A percentile compares a stretch with the other conserved stretches of the same genome.
Conservation (phyloP, 2,888 invertebrate genomes). For the Notocelia uddmanniana region DNA sequence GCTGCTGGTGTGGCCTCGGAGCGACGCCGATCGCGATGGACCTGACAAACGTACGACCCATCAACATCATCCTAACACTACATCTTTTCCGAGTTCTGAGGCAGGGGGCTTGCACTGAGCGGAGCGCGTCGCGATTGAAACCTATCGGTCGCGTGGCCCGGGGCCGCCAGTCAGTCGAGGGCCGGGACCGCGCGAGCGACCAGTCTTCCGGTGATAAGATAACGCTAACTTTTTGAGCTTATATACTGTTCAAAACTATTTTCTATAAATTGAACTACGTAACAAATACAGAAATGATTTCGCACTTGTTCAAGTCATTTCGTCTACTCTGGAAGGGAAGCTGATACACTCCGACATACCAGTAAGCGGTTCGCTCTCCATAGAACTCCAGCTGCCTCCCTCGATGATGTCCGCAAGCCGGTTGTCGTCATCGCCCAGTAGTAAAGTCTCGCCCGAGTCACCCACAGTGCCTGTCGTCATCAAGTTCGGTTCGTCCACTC, state of each 20-base stretch:
- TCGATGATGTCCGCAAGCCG: conserved; percentile 84
- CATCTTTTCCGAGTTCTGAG: conserved; percentile 56
- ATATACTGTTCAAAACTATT: too few species aligned
- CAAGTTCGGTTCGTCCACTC: conserved; percentile 55
- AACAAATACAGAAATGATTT: too few species aligned
- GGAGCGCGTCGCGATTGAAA: too few species aligned
- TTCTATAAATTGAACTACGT: too few species aligned
- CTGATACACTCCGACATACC: conserved; percentile 53
- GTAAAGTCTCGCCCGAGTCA: conserved; percentile 75
- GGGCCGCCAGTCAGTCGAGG: too few species aligned
- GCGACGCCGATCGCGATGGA: conserved; percentile 89
- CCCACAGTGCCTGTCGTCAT: conserved; percentile 60
- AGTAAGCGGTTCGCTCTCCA: conserved; percentile 90
- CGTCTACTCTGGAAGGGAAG: conserved; percentile 49
- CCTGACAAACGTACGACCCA: conserved; percentile 64
- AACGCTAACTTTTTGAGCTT: too few species aligned
- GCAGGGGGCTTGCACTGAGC: too few species aligned
- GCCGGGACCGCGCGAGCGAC: too few species aligned
- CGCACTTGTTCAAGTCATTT: too few species aligned
- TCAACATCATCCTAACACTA: not conserved
- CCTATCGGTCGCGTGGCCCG: too few species aligned
- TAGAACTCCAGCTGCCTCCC: conserved; percentile 85
- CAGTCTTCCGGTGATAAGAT: too few species aligned
- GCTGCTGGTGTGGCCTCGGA: conserved; percentile 53
- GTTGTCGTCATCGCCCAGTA: conserved; percentile 72